A percentile compares a stretch with the other conserved stretches of the same genome.
These are phyloP conservation scores for Drosophila greeni DNA, from an alignment of 2,888 invertebrate genomes.

Conservation along the genomic window DNA sequence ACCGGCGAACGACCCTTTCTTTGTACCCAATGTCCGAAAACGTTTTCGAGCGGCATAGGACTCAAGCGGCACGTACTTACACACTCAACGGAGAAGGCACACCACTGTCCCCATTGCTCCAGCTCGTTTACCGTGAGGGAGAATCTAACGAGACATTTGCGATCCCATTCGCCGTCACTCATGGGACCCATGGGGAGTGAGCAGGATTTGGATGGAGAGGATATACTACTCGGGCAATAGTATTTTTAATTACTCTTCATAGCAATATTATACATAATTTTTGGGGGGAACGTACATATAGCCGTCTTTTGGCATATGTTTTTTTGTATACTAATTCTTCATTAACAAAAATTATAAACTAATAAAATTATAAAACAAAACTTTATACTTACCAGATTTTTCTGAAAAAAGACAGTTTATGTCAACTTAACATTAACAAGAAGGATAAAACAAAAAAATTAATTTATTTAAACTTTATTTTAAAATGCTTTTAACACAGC, in stretches of 20 bases:
- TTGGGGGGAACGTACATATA: too few species aligned
- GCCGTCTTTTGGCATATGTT: too few species aligned
- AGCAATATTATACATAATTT: neutral
- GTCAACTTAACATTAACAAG: too few species aligned
- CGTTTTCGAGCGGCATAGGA: neutral
- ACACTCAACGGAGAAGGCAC: neutral
- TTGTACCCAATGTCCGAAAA: neutral
- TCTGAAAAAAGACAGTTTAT: neutral
- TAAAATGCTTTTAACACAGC: neutral
- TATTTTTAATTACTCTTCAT: neutral
- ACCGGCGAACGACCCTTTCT: conserved; percentile 3
- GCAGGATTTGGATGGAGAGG: neutral
- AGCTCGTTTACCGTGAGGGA: neutral
- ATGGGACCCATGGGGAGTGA: too few species aligned
- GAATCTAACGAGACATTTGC: neutral
- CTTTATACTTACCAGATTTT: neutral
- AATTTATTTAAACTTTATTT: neutral
- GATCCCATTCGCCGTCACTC: neutral
- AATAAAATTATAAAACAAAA: neutral
- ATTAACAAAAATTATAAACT: too few species aligned
- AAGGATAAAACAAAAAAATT: neutral
- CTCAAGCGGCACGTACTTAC: neutral
- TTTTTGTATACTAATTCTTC: too few species aligned
- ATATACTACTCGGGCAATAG: neutral
- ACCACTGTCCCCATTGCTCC: neutral